These are phyloP conservation scores for Pararge aegeria DNA, from an alignment of 1,140 invertebrate genomes.

Conservation along the genomic window DNA sequence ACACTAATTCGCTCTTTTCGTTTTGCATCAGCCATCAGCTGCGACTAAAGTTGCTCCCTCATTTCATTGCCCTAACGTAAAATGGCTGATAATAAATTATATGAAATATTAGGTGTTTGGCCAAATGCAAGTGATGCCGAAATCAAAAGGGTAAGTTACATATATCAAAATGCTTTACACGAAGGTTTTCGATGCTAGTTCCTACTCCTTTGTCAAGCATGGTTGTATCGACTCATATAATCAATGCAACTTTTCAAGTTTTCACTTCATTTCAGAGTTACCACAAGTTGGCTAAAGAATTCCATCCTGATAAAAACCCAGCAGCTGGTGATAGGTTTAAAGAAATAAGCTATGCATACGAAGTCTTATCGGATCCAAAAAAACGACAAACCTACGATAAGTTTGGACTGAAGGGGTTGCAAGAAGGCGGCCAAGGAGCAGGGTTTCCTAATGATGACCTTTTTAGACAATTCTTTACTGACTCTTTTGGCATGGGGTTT, in stretches of 20 bases:
- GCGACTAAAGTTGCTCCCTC: slow-evolving; percentile 37
- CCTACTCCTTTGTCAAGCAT: slow-evolving; percentile 31
- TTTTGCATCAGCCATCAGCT: slow-evolving; percentile 36
- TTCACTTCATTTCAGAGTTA: slow-evolving; percentile 83
- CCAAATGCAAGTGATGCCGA: slow-evolving; percentile 88
- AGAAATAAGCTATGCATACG: slow-evolving; percentile 93
- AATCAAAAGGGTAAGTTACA: slow-evolving; percentile 90
- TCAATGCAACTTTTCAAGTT: slow-evolving; percentile 28
- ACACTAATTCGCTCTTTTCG: slow-evolving; percentile 37
- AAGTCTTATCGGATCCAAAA: slow-evolving; percentile 88
- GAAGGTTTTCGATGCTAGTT: not conserved
- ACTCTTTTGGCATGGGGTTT: slow-evolving; percentile 83
- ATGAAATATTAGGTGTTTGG: slow-evolving; percentile 89
- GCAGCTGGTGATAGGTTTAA: slow-evolving; percentile 92
- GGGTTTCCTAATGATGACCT: slow-evolving; percentile 81
- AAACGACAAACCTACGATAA: slow-evolving; percentile 87
- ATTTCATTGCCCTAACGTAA: slow-evolving; percentile 52
- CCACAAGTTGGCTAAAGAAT: slow-evolving; percentile 92
- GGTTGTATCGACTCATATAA: slow-evolving; percentile 29
- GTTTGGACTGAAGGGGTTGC: slow-evolving; percentile 89
- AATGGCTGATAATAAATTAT: slow-evolving; percentile 89
- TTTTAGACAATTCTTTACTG: slow-evolving; percentile 84
- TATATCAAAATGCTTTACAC: not conserved
- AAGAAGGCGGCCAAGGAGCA: slow-evolving; percentile 85
- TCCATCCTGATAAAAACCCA: slow-evolving; percentile 93